Base-by-base conservation (phyloP, 2,797 vertebrate genomes). In the Onychomys leucogaster region DNA sequence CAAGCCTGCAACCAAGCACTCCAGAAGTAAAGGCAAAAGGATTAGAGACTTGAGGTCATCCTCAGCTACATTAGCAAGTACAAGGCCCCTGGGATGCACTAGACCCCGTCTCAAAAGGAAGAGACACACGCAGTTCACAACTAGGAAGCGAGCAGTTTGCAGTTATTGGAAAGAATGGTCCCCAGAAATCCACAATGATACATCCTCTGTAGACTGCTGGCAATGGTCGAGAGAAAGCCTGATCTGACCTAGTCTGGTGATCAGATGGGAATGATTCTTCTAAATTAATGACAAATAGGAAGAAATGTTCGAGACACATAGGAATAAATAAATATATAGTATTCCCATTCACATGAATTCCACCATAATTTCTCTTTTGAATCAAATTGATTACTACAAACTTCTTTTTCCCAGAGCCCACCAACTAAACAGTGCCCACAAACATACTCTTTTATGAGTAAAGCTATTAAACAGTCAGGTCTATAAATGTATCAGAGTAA, bases 341-440 rank as follows among this genome's bases (percentile, higher is more conserved):
- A 73, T 61, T 41, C n/a, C 61, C 86, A 91, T 55, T 86, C 85
- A 87, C 41, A 87, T 59, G 59, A 91, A 86, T 32, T 91, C 49
- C 93, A 97, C 90, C 78, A 84, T 55, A 83, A 65, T 87, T 88
- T 89, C 88, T 91, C 87, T 80, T 65, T 55, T 57, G 49, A 37
- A n/a, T 92, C 71, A 94, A 95, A 80, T 71, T 71, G 93, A 95
- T 95, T 94, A 89, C 96, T 94, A 85, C 76, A 85, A 96, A 96
- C 43, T 96, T 94, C 83, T 93, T 95, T 94, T 89, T 90, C 73
- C 73, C 52, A 59, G 95, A 80, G 90, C 71, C 82, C n/a, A 92
- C 57, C 85, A 84, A 76, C 82, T 69, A 95, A 87, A 84, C 16
- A 94, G 84, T 91, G 91, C 89, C 89, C 61, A 75, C 3, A 25